A percentile compares a stretch with the other conserved stretches of the same genome.
Evolutionary conservation across 2,797 vertebrate species (phyloP).

Genomic region (Dermochelys coriacea): DNA sequence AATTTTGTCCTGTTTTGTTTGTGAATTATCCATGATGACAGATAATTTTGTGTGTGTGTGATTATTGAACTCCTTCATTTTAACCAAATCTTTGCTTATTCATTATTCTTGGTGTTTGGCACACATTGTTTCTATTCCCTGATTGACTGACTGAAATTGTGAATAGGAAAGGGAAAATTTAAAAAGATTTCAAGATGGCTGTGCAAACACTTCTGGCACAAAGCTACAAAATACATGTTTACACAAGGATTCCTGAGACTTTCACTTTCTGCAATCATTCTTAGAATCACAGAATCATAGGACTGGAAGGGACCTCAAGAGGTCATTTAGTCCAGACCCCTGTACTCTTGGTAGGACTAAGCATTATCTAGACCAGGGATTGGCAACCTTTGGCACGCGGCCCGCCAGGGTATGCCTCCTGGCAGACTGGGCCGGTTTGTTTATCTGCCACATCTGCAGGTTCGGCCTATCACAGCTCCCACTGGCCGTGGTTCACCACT

Average conservation of each 20-base stretch:
- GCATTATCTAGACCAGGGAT: no score
- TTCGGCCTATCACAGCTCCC: no score
- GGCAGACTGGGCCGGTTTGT: no score
- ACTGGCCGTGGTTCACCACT: no score
- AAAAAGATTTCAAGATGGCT: neutral
- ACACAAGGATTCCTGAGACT: neutral
- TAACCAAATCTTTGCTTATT: neutral
- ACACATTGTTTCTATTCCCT: neutral
- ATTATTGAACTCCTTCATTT: neutral
- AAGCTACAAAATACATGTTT: neutral
- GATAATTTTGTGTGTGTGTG: neutral
- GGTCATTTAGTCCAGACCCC: no score
- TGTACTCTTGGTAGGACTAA: no score
- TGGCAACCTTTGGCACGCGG: no score
- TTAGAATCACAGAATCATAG: no score
- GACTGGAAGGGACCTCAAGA: no score
- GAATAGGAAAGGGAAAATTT: neutral
- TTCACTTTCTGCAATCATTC: neutral
- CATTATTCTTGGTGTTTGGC: neutral
- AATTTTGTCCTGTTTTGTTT: neutral
- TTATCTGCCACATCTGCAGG: no score
- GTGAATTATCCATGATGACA: fast-evolving
- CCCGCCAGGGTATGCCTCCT: no score
- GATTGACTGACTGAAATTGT: neutral
- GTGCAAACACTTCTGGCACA: neutral